Evolutionary conservation across 2,888 invertebrate genomes (phyloP), one percentile per base, ranked within the genome.

Genomic region (Plusia festucae): DNA sequence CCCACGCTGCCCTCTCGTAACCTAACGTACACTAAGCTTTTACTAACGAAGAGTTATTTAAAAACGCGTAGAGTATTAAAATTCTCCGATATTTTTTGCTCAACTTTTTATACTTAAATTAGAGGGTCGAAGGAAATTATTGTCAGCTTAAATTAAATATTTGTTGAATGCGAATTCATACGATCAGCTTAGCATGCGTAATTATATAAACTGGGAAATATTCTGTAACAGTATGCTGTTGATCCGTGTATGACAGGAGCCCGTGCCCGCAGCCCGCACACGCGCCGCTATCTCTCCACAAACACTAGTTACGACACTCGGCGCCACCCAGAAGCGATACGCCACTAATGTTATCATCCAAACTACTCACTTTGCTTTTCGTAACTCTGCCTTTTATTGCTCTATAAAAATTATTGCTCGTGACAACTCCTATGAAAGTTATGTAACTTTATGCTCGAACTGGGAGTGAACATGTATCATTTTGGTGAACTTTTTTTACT

Each of bases 1-100:
- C 46, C 46, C 20, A 49, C 46, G 46, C 46, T 9, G 16, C 18
- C 20, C 11, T 8, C 8, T 18, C 16, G 46, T 18, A 18, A 49
- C 46, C 20, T 49, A 20, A 20, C 11, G 11, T 40, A 40, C 46
- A 49, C 3, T 18, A 49, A 49, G 46, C 46, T 49, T 20, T 49
- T 49, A 20, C 18, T 49, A 49, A 49, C 11, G 46, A 49, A 49
- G 18, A 18, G 20, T 49, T 49, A 46, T 46, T 16, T 46, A 49
- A 49, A 49, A 49, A 20, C 46, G 46, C 4, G 11, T 9, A 20
- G 20, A 18, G 9, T 40, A n/a, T 40, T 40, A 5, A 15, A 40
- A 40, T 4, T 40, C 40, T 40, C 40, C 13, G 7, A n/a, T 40
- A 40, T n/a, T 15, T 34, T 15, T 34, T 30, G 27, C 27, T 9